These are phyloP conservation scores for Hylomyscus alleni DNA, from an alignment of 2,797 vertebrate species.

Conservation along the genomic window DNA sequence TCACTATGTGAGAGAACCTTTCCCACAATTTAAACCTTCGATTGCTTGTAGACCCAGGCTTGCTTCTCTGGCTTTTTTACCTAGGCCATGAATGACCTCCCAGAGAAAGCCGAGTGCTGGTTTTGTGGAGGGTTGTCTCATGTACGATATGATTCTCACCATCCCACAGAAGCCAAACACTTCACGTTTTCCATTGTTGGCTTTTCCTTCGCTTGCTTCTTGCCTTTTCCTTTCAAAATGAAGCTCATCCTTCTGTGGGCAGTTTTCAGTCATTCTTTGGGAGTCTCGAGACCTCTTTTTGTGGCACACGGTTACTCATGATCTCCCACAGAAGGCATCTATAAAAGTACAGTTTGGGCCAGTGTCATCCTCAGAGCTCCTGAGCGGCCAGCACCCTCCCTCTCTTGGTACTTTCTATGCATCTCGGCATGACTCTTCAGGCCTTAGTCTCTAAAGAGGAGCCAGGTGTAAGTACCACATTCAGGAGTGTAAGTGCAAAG, in stretches of 20 bases:
- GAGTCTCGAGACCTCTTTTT: not conserved
- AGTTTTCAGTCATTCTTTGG: not conserved
- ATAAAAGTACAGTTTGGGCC: conserved; percentile 28
- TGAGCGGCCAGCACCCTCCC: not conserved
- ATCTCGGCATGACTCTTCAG: not conserved
- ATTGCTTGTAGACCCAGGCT: not conserved
- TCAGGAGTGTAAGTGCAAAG: not conserved
- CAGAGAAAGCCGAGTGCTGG: conserved; percentile 8
- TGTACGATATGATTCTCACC: not conserved
- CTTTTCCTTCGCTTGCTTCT: conserved; percentile 48
- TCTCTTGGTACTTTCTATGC: conserved; percentile 12
- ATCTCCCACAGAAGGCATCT: conserved; percentile 21
- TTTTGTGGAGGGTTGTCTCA: not conserved
- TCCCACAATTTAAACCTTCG: not conserved
- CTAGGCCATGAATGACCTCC: not conserved
- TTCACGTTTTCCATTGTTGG: not conserved
- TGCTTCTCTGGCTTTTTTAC: conserved; percentile 38
- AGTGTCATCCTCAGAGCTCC: not conserved
- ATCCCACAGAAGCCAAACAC: not conserved
- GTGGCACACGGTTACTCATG: not conserved
- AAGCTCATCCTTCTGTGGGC: conserved; percentile 17
- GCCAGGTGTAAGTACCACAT: not conserved
- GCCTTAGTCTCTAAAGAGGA: conserved; percentile 4
- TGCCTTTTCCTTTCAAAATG: conserved; percentile 31
- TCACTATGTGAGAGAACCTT: not conserved